Evolutionary conservation across 2,888 invertebrate species (phyloP).

Genomic region (Eupithecia dodoneata): DNA sequence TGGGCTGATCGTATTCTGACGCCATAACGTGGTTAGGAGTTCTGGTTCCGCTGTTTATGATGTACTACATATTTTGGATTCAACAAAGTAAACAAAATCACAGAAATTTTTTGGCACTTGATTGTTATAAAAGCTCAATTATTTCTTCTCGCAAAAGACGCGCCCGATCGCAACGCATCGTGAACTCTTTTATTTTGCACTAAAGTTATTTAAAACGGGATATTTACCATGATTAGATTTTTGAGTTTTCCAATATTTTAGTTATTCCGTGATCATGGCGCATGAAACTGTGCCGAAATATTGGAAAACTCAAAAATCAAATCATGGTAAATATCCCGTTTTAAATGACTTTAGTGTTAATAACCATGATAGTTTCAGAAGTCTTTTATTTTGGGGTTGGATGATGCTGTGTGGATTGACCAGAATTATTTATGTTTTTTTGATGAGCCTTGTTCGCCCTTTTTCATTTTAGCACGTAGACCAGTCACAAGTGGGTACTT

Average conservation of each 20-base stretch:
- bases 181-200: background rate
- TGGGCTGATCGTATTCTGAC: background rate
- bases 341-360: too few relatives aligned
- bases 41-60: background rate
- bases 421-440: background rate
- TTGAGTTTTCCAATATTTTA: too few relatives aligned
- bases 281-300: too few relatives aligned
- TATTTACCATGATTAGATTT: too few relatives aligned
- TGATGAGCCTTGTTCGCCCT: background rate
- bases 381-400: background rate
- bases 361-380: too few relatives aligned
- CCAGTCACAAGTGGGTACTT: background rate
- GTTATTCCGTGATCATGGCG: too few relatives aligned
- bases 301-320: too few relatives aligned
- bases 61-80: background rate
- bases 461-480: background rate
- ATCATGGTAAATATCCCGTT: too few relatives aligned
- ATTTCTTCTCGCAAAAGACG: background rate
- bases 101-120: background rate
- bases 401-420: background rate
- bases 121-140: background rate
- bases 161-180: background rate
- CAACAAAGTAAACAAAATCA: background rate
- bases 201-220: too few relatives aligned
- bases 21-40: background rate